Conservation (phyloP, 2,888 invertebrate species). For the Pelosia muscerda region DNA sequence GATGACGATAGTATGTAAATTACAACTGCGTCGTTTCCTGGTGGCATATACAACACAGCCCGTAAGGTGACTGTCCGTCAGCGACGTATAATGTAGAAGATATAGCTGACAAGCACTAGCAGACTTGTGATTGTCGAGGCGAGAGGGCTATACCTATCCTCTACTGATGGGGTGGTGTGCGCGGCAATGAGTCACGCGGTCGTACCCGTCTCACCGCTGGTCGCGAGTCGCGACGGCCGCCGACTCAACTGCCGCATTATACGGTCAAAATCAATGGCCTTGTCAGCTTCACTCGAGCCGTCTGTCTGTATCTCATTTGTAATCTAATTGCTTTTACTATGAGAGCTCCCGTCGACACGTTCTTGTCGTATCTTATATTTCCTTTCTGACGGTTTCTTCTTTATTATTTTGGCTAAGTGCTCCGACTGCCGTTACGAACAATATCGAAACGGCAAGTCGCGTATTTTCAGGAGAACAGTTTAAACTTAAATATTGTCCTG, state of each 20-base stretch:
- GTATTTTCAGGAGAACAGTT: too few relatives aligned
- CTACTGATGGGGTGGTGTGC: background rate
- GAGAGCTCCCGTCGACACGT: background rate
- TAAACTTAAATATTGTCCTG: too few relatives aligned
- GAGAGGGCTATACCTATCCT: background rate
- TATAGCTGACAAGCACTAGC: too few relatives aligned
- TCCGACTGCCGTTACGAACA: too few relatives aligned
- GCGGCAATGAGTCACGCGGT: conserved; percentile 13
- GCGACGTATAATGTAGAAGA: background rate
- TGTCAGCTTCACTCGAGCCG: conserved; percentile 7
- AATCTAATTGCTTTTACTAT: background rate
- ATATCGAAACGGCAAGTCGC: too few relatives aligned
- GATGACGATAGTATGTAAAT: too few relatives aligned
- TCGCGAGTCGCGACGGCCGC: conserved; percentile 11
- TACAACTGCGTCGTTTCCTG: background rate
- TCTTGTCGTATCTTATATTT: background rate
- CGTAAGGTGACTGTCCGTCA: background rate
- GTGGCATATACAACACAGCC: background rate
- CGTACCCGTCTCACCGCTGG: conserved; percentile 6
- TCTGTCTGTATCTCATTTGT: background rate
- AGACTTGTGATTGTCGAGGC: background rate
- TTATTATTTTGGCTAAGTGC: too few relatives aligned
- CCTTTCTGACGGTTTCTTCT: background rate
- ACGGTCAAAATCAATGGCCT: conserved; percentile 6
- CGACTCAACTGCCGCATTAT: conserved; percentile 7